phyloP scores from a whole-genome alignment of 1,140 invertebrate genomes.

The Dreissena rostriformis region DNA sequence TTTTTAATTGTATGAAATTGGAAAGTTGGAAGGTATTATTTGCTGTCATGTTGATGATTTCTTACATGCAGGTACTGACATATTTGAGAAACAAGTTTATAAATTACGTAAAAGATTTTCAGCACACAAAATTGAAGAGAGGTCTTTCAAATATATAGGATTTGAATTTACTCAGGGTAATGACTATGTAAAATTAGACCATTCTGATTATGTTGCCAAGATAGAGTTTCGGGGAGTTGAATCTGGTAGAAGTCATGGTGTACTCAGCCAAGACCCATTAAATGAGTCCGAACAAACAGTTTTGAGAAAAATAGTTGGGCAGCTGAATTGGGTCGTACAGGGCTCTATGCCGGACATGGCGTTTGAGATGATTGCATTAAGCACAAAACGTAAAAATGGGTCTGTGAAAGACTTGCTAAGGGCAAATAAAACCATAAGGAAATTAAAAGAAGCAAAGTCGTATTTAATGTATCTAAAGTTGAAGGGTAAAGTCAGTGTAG shows the following conservation, averaged over 20 bases:
- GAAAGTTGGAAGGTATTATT: constrained; percentile 38
- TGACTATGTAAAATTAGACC: constrained; percentile 53
- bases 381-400: constrained; percentile 45
- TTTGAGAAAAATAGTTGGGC: constrained; percentile 45
- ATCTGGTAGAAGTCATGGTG: constrained; percentile 13
- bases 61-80: constrained; percentile 44
- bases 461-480: not conserved
- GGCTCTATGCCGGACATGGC: constrained; percentile 54
- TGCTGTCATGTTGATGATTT: constrained; percentile 56
- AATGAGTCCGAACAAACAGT: constrained; percentile 33
- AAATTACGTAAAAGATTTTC: constrained; percentile 56
- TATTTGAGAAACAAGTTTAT: constrained; percentile 37
- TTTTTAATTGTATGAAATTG: constrained; percentile 31
- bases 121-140: constrained; percentile 56
- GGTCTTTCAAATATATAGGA: constrained; percentile 54
- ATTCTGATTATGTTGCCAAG: constrained; percentile 24
- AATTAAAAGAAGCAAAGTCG: constrained; percentile 26
- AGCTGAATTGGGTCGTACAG: constrained; percentile 57
- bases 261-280: constrained; percentile 4
- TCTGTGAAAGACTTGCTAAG: constrained; percentile 29
- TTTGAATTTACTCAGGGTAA: constrained; percentile 42
- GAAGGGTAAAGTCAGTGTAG: constrained; percentile 2
- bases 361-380: constrained; percentile 57
- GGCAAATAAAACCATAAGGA: constrained; percentile 52
- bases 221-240: constrained; percentile 37